These are phyloP conservation scores for Ormia ochracea DNA, from an alignment of 2,888 invertebrate species.

Conservation along the genomic window DNA sequence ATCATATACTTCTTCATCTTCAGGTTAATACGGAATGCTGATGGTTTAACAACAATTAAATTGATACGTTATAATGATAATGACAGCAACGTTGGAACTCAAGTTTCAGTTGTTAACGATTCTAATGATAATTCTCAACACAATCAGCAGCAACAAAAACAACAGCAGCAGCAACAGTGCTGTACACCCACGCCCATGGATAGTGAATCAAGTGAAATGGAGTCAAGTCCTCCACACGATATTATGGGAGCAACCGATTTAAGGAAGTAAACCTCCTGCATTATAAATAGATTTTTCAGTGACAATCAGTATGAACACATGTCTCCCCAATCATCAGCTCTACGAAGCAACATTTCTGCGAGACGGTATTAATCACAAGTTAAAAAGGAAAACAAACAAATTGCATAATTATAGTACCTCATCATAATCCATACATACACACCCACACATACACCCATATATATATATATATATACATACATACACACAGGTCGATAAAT, in stretches of 20 bases:
- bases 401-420: conserved; percentile 45
- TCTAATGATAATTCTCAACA: conserved; percentile 53
- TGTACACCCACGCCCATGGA: conserved; percentile 56
- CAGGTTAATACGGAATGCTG: conserved; percentile 77
- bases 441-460: background rate
- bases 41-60: conserved; percentile 77
- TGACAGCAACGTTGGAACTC: conserved; percentile 36
- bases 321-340: background rate
- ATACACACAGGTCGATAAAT: background rate
- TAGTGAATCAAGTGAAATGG: conserved; percentile 58
- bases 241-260: conserved; percentile 55
- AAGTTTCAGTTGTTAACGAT: conserved; percentile 47
- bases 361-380: background rate
- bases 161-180: conserved; percentile 37
- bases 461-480: background rate
- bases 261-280: conserved; percentile 40
- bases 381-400: conserved; percentile 3
- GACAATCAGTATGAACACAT: conserved; percentile 34
- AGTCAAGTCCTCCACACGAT: conserved; percentile 48
- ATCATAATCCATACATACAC: conserved; percentile 35
- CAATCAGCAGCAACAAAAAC: conserved; percentile 21
- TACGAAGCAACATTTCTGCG: background rate
- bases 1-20: background rate
- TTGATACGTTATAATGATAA: conserved; percentile 75
- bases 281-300: background rate